These are phyloP conservation scores for Siderastrea radians DNA, from an alignment of 92 coral and sea anemone genomes.

Conservation along the genomic window DNA sequence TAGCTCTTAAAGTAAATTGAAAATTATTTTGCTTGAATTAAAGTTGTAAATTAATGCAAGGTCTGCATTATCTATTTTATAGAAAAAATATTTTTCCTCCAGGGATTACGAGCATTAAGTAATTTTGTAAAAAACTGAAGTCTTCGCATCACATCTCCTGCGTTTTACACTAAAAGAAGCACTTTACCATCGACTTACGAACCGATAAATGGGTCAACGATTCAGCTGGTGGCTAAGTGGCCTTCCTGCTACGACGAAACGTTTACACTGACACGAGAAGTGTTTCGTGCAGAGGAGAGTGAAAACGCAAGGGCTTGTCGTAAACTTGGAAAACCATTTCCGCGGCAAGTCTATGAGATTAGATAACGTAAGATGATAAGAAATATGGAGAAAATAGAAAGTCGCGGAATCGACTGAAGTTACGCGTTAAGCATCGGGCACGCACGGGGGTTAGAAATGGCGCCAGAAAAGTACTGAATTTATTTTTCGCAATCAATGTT, in stretches of 20 bases:
- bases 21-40: background rate
- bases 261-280: background rate
- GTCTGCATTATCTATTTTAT: background rate
- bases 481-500: constrained; percentile 12
- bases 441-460: background rate
- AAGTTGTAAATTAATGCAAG: too few relatives aligned
- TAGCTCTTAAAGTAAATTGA: background rate
- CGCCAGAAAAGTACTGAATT: constrained; percentile 4
- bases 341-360: constrained; percentile 34
- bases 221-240: background rate
- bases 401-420: background rate
- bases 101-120: constrained; percentile 20
- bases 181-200: background rate
- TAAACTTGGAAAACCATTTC: constrained; percentile 21
- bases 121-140: background rate
- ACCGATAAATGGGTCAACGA: background rate
- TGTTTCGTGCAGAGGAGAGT: constrained; percentile 20
- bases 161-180: background rate
- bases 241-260: background rate
- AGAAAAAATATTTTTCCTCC: background rate
- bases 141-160: background rate
- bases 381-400: background rate
- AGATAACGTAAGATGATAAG: constrained; percentile 32
- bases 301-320: constrained; percentile 1
- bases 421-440: too few relatives aligned